phyloP scores from a whole-genome alignment of 2,797 vertebrate genomes.

The Nothura maculosa region DNA sequence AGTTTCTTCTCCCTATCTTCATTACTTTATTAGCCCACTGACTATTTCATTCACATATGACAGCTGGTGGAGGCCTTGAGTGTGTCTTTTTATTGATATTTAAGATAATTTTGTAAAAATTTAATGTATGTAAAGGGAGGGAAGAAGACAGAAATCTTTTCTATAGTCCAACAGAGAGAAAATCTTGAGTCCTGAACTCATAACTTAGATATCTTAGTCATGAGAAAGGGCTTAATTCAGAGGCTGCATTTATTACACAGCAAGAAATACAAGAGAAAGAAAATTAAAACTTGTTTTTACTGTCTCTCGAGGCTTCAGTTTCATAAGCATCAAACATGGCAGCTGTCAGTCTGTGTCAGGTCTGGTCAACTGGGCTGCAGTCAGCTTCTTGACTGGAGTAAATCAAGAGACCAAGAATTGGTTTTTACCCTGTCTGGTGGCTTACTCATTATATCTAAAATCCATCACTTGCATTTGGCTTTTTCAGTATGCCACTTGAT shows the following conservation, averaged over 20 bases:
- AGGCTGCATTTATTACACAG: neutral
- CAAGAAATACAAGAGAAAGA: neutral
- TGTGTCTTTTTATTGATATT: neutral
- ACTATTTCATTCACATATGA: neutral
- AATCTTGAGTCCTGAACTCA: neutral
- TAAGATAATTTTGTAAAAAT: neutral
- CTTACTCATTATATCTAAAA: neutral
- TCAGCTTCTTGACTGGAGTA: neutral
- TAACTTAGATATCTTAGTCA: neutral
- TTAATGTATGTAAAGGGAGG: neutral
- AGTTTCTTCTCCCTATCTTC: neutral
- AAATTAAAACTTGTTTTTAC: neutral
- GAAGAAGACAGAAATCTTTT: neutral
- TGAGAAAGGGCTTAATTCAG: neutral
- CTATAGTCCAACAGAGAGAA: neutral
- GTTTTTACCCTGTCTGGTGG: neutral
- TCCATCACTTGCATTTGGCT: neutral
- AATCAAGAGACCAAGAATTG: neutral
- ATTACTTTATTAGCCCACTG: neutral
- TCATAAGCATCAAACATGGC: neutral
- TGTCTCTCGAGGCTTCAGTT: neutral
- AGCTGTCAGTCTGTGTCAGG: conserved; percentile 17
- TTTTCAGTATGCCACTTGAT: neutral
- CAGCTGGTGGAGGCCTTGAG: neutral
- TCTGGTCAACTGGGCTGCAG: neutral